Evolutionary conservation across 2,797 vertebrate species (phyloP), one percentile per base, ranked within the genome.

Genomic region (Zenarchopterus dispar): DNA sequence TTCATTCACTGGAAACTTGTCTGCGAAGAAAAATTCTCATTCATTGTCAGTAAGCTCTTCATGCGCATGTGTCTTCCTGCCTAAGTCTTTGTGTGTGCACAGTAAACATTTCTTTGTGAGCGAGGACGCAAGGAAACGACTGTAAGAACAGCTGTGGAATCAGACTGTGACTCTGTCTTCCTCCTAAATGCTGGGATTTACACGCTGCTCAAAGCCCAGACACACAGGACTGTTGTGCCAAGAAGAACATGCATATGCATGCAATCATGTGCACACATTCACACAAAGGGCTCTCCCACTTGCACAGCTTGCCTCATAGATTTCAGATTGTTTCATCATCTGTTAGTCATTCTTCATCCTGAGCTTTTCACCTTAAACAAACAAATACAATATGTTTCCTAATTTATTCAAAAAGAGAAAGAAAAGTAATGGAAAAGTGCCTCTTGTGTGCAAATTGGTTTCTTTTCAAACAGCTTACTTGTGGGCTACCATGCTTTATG

Each of bases 291-390:
- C 61, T 70, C 67, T 59, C 62, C 70, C 65, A 48, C 64, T 76
- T 62, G 62, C 77, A 81, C 78, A 82, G 75, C 82, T 87, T 89
- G 80, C 82, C 78, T 84, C 78, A 86, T 73, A 67, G 61, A 69
- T 87, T 89, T 82, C 82, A 84, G 75, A 66, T 87, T 46, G 77
- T 92, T 90, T 88, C 88, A 89, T 90, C 89, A 90, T 84, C 78
- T 81, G 75, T 70, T 84, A 59, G 55, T 73, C 60, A 78, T 78
- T 75, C 74, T 77, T 80, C 53, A 63, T 70, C 61, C 28, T 16
- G 31, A 72, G 70, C 53, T 39, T 66, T 76, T 85, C 69, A 86
- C 77, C 74, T 76, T 81, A 75, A 86, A 84, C 67, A 81, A 88
- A 88, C 81, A 84, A 50, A 54, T 24, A 61, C 62, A 75, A 81